Conservation (phyloP, 2,797 vertebrate species). For the Spinus pinus region DNA sequence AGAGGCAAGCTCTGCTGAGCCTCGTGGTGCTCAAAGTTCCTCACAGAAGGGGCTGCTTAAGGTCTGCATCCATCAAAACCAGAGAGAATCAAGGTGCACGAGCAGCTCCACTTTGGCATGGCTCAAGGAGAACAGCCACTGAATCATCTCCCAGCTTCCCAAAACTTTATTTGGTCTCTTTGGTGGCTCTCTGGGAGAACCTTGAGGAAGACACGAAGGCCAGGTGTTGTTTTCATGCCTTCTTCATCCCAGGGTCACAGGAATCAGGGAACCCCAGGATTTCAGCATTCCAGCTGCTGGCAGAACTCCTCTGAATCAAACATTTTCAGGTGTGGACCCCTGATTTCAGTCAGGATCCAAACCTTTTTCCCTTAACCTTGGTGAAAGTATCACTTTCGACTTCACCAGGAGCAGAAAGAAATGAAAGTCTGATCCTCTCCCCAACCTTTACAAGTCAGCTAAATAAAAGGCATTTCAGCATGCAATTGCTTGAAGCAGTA, state of each 20-base stretch:
- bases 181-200: neutral
- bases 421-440: neutral
- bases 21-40: neutral
- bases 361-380: neutral
- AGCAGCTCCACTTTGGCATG: neutral
- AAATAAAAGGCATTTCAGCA: constrained; percentile 1
- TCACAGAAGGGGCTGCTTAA: neutral
- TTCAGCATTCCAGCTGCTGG: neutral
- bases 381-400: neutral
- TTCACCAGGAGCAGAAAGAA: neutral
- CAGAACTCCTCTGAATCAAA: neutral
- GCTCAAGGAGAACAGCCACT: neutral
- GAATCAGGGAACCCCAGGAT: neutral
- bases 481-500: neutral
- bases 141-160: neutral
- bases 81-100: neutral
- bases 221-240: neutral
- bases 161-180: neutral
- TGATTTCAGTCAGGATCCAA: neutral
- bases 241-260: neutral
- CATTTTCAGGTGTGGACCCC: neutral
- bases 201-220: neutral
- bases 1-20: constrained; percentile 30
- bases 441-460: neutral
- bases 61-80: neutral